Percentiles rank a stretch among this genome's conserved stretches.
These are phyloP conservation scores for Haliclona indistincta DNA, from an alignment of 37 sponge, comb jelly and placozoan species.

Conservation along the genomic window DNA sequence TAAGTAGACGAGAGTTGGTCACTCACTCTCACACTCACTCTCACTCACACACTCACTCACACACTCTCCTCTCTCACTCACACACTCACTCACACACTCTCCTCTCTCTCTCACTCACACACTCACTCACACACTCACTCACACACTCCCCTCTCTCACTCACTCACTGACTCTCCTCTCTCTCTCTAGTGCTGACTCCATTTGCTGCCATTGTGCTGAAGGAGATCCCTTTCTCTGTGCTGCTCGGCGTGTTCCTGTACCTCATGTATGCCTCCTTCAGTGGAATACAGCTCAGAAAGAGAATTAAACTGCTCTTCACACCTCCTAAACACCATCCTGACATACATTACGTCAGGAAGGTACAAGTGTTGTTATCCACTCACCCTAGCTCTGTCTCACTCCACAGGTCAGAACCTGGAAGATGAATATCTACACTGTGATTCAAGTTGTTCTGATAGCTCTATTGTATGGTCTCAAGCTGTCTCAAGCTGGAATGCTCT, in stretches of 20 bases:
- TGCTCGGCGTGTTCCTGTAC: constrained; percentile 76
- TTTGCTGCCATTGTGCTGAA: constrained; percentile 32
- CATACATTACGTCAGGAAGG: constrained; percentile 52
- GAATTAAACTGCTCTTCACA: constrained; percentile 58
- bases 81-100: not conserved
- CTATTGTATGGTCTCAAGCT: constrained; percentile 64
- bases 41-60: not conserved
- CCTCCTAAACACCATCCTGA: constrained; percentile 70
- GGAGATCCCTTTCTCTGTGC: constrained; percentile 63
- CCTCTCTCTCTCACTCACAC: not conserved
- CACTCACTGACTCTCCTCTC: not conserved
- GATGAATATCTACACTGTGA: constrained; percentile 64
- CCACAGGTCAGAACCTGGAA: constrained; percentile 61
- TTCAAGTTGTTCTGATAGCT: constrained; percentile 44
- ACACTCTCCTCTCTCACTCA: constrained; percentile 1
- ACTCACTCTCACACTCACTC: not conserved
- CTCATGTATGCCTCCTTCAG: constrained; percentile 59
- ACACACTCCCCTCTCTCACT: not conserved
- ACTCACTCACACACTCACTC: not conserved
- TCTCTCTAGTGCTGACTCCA: constrained; percentile 42
- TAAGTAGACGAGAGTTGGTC: constrained; percentile 15
- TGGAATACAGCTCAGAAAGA: constrained; percentile 53
- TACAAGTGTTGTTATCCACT: not conserved
- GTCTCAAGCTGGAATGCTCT: constrained; percentile 51
- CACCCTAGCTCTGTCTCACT: not conserved